Base-by-base conservation (phyloP, 2,113 vertebrate species). In the Colaptes auratus region DNA sequence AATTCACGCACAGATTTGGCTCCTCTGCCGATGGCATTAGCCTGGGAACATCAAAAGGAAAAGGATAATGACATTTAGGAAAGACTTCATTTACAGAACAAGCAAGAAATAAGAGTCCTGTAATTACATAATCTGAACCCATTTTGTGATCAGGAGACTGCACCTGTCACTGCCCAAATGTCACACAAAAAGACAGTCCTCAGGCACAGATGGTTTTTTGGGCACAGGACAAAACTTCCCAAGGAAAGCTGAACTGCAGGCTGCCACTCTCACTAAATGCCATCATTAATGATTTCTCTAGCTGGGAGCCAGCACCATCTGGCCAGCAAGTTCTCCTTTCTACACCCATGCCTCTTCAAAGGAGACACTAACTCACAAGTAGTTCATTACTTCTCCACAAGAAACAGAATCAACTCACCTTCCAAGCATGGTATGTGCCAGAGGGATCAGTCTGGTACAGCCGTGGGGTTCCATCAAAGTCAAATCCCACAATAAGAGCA, bases 361-460 rank as follows among this genome's bases (percentile, higher is more conserved):
- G 46, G 50, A 12, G 39, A 28, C 5, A 12, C 2, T 3, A 56
- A 77, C 16, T 52, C 73, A 25, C 25, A 16, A 48, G 21, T 9
- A 59, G 7, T 60, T 55, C 23, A 21, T 5, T 21, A 11, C 42
- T 5, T 12, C 30, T 64, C 71, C 33, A 3, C 4, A 15, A 30
- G 52, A 59, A n/a, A 6, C 10, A 25, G 50, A 11, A 20, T 4
- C 15, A 60, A 82, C 97, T 96, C 95, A 98, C 98, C 98, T 99
- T 99, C 98, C 98, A 99, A n/a, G 98, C 98, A 4, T 99, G 98
- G 94, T 99, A 99, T 0, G 98, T 99, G 39, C 98, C 98, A 3
- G 98, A 99, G 25, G 98, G 98, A 36, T 99, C 98, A 0, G 98
- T 99, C 96, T 99, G 98, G 77, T 99, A 99, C 27, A 99, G 98